Evolutionary conservation across 35 echinoderm and acorn worm genomes (phyloP), one percentile per base, ranked within the genome.

Genomic region (Apostichopus parvimensis): DNA sequence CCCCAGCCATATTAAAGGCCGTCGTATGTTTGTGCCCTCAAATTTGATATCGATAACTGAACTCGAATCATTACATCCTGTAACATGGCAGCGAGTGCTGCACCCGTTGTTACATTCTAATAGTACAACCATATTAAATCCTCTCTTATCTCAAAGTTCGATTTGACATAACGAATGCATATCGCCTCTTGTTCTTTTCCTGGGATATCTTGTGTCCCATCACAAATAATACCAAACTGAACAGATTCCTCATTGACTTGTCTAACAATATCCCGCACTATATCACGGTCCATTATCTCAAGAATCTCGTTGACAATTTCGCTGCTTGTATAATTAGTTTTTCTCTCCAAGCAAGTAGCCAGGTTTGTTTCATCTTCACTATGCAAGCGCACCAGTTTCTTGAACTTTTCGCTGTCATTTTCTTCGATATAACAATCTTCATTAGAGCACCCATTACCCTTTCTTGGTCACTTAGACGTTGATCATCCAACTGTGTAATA

Each of bases 121-220:
- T 55, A 1, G n/a, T 84, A 84, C 1, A 84, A 20, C 9, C 80
- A n/a, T 0, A 84, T 1, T 9, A 84, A 84, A 15, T 84, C 80
- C 53, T 57, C 80, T 84, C 5, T 84, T 55, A 84, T 20, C 3
- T 88, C 86, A 21, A 62, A 68, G 58, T 88, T 88, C 66, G 86
- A 62, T 66, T 17, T 66, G 6, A 88, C 45, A 52, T 88, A 88
- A 66, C 86, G 86, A 66, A 88, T 88, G 64, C 86, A 88, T 10
- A 73, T 73, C 1, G 87, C 86, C 58, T 88, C 86, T 66, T 88
- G 86, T 58, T 88, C 86, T 62, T 66, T 71, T 88, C 86, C 5
- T 25, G 24, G 24, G 24, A 25, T 25, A 25, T 25, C 24, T 25
- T 25, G 24, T 28, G 26, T 28, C 26, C 26, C 26, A 28, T 28